These are phyloP conservation scores for Medauroidea extradentata DNA, from an alignment of 1,140 invertebrate genomes.

Conservation along the genomic window DNA sequence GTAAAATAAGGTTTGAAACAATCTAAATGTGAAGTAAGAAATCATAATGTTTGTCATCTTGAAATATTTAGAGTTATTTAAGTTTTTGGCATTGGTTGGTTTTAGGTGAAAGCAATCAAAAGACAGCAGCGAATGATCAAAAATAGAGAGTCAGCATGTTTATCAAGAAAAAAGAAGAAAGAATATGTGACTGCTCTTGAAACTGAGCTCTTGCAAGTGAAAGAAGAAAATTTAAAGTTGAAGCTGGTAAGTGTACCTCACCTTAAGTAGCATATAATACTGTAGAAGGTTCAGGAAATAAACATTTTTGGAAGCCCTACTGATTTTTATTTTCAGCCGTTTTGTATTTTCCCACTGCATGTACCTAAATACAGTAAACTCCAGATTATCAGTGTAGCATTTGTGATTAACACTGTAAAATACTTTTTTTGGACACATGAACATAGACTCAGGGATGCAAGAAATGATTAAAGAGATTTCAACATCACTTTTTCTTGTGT, in stretches of 20 bases:
- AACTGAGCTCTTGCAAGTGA: constrained; percentile 60
- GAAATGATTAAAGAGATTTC: too few relatives aligned
- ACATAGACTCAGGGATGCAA: too few relatives aligned
- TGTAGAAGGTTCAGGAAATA: too few relatives aligned
- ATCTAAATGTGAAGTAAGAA: neutral
- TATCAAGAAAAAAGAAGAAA: constrained; percentile 88
- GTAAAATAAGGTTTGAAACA: neutral
- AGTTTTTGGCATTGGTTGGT: constrained; percentile 14
- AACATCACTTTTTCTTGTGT: too few relatives aligned
- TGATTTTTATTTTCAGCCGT: too few relatives aligned
- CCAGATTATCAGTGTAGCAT: too few relatives aligned
- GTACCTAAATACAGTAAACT: too few relatives aligned
- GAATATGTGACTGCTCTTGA: constrained; percentile 82
- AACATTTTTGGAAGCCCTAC: too few relatives aligned
- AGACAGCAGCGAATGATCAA: constrained; percentile 88
- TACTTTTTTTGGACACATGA: too few relatives aligned
- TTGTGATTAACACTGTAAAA: too few relatives aligned
- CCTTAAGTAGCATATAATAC: too few relatives aligned
- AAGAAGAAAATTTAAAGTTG: constrained; percentile 67
- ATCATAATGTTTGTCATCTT: neutral
- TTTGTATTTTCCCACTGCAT: too few relatives aligned
- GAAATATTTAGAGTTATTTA: neutral
- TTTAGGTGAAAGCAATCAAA: constrained; percentile 60
- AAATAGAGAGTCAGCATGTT: constrained; percentile 81
- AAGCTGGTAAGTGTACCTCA: constrained; percentile 55